A percentile compares a stretch with the other conserved stretches of the same genome.
Evolutionary conservation across 2,888 invertebrate genomes (phyloP).

Genomic region (Pristionchus mayeri): DNA sequence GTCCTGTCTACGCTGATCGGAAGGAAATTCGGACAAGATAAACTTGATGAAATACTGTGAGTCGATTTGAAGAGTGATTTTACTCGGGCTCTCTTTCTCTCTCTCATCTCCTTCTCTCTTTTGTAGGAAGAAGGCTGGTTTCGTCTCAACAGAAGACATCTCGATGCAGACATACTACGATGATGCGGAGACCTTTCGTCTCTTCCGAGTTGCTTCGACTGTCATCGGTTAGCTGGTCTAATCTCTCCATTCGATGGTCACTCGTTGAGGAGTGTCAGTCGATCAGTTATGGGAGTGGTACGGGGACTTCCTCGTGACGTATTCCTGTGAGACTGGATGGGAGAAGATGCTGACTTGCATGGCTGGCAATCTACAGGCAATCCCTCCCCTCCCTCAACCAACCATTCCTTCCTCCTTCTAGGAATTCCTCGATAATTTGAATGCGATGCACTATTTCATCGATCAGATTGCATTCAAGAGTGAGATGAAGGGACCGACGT

Average conservation of each 20-base stretch:
- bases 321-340: slow-evolving; percentile 71
- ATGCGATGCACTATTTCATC: slow-evolving; percentile 74
- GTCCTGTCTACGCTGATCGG: slow-evolving; percentile 63
- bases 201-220: slow-evolving; percentile 67
- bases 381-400: neutral
- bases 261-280: slow-evolving; percentile 59
- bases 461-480: slow-evolving; percentile 72
- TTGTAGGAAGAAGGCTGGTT: slow-evolving; percentile 59
- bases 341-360: slow-evolving; percentile 68
- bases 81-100: neutral
- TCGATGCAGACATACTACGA: slow-evolving; percentile 67
- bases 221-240: slow-evolving; percentile 58
- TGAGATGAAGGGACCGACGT: slow-evolving; percentile 71
- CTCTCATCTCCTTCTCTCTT: neutral
- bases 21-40: slow-evolving; percentile 64
- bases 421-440: slow-evolving; percentile 72
- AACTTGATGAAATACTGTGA: slow-evolving; percentile 66
- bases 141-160: slow-evolving; percentile 63
- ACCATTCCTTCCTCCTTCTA: slow-evolving; percentile 45
- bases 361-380: slow-evolving; percentile 69
- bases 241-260: neutral
- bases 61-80: slow-evolving; percentile 26
- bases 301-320: slow-evolving; percentile 68
- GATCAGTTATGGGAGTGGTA: slow-evolving; percentile 72
- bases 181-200: slow-evolving; percentile 70